phyloP scores from a whole-genome alignment of 2,113 vertebrate genomes.

The Nycticorax nycticorax region DNA sequence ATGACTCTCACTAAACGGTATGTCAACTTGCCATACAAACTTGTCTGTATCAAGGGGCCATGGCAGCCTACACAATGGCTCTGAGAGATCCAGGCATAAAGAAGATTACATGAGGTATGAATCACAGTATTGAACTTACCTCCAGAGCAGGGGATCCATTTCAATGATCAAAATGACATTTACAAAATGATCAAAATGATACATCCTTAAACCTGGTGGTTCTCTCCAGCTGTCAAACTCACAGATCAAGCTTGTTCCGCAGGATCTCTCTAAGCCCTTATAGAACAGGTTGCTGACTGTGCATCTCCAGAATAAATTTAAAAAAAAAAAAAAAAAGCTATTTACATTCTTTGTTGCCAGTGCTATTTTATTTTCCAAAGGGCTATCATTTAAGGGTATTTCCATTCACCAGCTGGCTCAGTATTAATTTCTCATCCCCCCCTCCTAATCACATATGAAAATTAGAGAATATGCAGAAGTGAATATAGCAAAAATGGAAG shows the following conservation, averaged over 20 bases:
- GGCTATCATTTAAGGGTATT: background rate
- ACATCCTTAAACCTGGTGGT: background rate
- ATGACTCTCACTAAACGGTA: background rate
- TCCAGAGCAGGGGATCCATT: background rate
- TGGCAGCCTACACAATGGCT: background rate
- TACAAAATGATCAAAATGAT: background rate
- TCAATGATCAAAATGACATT: background rate
- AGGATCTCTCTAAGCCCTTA: background rate
- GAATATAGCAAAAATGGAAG: background rate
- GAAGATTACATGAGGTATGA: background rate
- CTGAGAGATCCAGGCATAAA: background rate
- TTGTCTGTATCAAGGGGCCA: accelerated
- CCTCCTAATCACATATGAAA: background rate
- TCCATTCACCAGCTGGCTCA: background rate
- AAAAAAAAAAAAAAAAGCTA: background rate
- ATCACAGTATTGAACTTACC: background rate
- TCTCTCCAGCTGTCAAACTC: background rate
- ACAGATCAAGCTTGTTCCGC: background rate
- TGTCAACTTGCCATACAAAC: background rate
- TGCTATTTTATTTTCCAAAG: background rate
- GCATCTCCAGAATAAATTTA: background rate
- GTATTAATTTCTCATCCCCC: background rate
- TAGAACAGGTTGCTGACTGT: background rate
- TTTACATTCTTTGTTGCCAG: background rate
- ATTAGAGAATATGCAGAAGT: background rate